Evolutionary conservation across 1,140 invertebrate species (phyloP).

Genomic region (Gonioctena quinquepunctata): DNA sequence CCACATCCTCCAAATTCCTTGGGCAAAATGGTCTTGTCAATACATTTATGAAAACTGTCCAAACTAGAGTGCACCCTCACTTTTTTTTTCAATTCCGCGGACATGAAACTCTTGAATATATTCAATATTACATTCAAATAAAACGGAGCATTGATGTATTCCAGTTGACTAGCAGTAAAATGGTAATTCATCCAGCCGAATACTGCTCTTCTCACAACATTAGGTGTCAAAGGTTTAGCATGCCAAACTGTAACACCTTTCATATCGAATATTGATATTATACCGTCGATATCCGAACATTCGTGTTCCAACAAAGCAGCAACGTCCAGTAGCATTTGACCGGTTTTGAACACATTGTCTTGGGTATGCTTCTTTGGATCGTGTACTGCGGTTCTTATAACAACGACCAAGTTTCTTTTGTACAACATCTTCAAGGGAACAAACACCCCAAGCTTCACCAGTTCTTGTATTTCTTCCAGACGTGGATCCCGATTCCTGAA

Average conservation of each 20-base stretch:
- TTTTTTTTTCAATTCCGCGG: conserved; percentile 51
- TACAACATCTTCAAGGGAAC: conserved; percentile 59
- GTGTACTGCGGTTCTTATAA: conserved; percentile 63
- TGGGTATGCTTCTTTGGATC: conserved; percentile 61
- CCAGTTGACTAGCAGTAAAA: conserved; percentile 66
- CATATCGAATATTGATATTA: conserved; percentile 66
- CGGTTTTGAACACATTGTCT: conserved; percentile 64
- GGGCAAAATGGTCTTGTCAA: conserved; percentile 60
- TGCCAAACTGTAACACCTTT: conserved; percentile 62
- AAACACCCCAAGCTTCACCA: conserved; percentile 64
- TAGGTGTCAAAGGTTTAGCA: conserved; percentile 63
- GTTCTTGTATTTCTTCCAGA: conserved; percentile 60
- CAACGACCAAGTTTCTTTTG: conserved; percentile 60
- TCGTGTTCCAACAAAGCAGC: conserved; percentile 58
- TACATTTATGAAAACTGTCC: conserved; percentile 54
- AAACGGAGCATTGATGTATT: conserved; percentile 72
- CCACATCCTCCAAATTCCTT: conserved; percentile 63
- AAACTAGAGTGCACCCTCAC: conserved; percentile 60
- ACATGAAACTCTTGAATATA: conserved; percentile 68
- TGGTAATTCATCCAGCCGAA: conserved; percentile 74
- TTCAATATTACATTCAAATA: conserved; percentile 72
- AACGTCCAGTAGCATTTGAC: conserved; percentile 64
- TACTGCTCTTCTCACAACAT: conserved; percentile 62
- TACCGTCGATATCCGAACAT: conserved; percentile 61
- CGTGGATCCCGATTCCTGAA: conserved; percentile 64